Base-by-base conservation (phyloP, 1,140 invertebrate species). In the Orius laevigatus region DNA sequence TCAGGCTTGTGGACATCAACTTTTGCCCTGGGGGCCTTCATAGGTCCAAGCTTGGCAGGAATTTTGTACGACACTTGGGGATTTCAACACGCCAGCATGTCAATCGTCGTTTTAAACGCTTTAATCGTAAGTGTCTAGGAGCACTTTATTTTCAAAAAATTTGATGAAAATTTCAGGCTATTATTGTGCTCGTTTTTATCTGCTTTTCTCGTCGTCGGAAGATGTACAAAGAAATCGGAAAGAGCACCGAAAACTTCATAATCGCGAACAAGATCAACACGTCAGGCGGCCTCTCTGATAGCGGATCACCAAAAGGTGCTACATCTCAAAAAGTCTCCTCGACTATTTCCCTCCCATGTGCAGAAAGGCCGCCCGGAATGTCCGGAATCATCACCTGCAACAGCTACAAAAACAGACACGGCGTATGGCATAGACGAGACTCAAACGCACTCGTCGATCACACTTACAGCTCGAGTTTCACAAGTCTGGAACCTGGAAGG, bases 1-100 rank as follows among this genome's bases (percentile, higher is more conserved):
- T 88, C 84, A 2, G 83, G 81, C 1, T 66, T 89, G 35, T 88
- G 84, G 82, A 86, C 84, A 0, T 86, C 83, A 9, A 77, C 80
- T 0, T 87, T 87, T 60, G 84, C 86, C 2, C 65, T 88, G 0
- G 84, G 84, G n/a, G 81, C 81, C 18, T 87, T 86, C 61, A 76
- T 86, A 19, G 84, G 84, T 0, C 83, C 83, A 1, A 82, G 80
- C 1, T 66, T 84, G 0, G 81, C 78, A 31, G 84, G 84, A 5
- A 70, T 84, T 34, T 67, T 89, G 1, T 75, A 78, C 51, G 81
- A 89, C 54, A 70, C 65, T 42, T 72, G 82, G 35, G 79, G 79
- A 1, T 89, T 87, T 59, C 60, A 72, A 49, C 70, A 73, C 52
- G 75, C 75, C 0, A 78, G 79, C 0, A 63, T 82, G 59, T 83